Evolutionary conservation across 2,888 invertebrate genomes (phyloP), one percentile per base, ranked within the genome.

Genomic region (Syritta pipiens): DNA sequence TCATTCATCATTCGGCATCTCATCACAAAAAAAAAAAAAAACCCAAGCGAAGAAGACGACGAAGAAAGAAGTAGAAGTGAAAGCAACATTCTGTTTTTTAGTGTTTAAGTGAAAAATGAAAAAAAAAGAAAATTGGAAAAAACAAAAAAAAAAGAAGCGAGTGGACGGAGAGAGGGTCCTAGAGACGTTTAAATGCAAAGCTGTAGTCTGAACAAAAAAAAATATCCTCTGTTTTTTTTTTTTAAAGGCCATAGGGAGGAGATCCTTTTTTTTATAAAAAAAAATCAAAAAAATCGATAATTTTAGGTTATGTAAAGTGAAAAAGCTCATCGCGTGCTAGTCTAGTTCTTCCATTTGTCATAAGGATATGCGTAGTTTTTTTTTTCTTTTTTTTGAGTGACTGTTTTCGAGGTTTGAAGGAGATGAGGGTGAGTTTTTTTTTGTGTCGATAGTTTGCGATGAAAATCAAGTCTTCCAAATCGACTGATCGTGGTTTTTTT

Each of bases 61-160:
- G 7, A 40, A 37, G 30, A 42, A 32, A 51, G n/a, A 48, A 30
- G 14, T 4, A 28, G 26, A 51, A 51, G 22, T 24, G 12, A 9
- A 65, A 60, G 35, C 37, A 55, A 79, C 79, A 79, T 74, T 79
- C 67, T 79, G 74, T 79, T 71, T 48, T 37, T 30, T 79, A 79
- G 79, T 48, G 32, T 42, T 53, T 77, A 77, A 79, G 72, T 60
- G 32, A 35, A 65, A 60, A 14, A 28, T 3, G 30, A 37, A 57
- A 26, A 42, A 14, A 57, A 67, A 37, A 28, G 7, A 9, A 57
- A 53, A 42, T 4, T 24, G 12, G 28, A 28, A 51, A 22, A 46
- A 20, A 51, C 7, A 26, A 49, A 14, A 28, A 24, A 10, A 6
- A 49, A 24, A n/a, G 12, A 9, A 30, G 10, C 30, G n/a, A n/a